Conservation (phyloP, 2,888 invertebrate genomes). For the Drosophila monieri region DNA sequence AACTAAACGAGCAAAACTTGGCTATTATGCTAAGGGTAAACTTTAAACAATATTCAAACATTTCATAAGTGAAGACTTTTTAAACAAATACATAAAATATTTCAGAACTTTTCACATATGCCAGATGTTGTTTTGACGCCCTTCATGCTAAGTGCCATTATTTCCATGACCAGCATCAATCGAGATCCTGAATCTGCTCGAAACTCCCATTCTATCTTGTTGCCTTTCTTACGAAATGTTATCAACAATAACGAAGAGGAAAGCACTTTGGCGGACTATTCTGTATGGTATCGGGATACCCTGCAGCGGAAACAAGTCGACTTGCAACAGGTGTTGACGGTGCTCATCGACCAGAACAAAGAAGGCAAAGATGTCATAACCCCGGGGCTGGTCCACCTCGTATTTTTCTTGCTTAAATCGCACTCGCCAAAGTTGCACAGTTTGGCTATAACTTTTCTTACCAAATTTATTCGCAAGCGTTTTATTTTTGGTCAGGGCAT, state of each 20-base stretch:
- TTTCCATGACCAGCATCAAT: slow-evolving; percentile 83
- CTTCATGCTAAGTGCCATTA: slow-evolving; percentile 87
- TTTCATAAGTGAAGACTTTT: background rate
- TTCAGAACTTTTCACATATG: slow-evolving; percentile 85
- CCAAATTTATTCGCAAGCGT: slow-evolving; percentile 86
- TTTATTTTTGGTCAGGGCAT: slow-evolving; percentile 85
- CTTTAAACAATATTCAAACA: background rate
- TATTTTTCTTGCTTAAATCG: slow-evolving; percentile 84
- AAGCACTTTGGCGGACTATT: slow-evolving; percentile 82
- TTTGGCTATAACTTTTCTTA: slow-evolving; percentile 86
- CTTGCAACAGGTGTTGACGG: slow-evolving; percentile 78
- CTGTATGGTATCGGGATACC: slow-evolving; percentile 86
- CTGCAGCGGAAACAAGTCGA: slow-evolving; percentile 77
- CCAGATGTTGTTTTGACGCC: slow-evolving; percentile 87
- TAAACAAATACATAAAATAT: slow-evolving; percentile 20
- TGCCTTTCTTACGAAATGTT: slow-evolving; percentile 81
- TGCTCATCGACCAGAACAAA: slow-evolving; percentile 83
- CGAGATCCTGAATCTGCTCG: slow-evolving; percentile 82
- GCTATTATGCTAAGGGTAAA: slow-evolving; percentile 76
- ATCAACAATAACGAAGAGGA: slow-evolving; percentile 84
- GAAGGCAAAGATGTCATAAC: slow-evolving; percentile 83
- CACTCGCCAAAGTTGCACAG: slow-evolving; percentile 80
- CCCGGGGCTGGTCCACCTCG: slow-evolving; percentile 85
- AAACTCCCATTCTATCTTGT: slow-evolving; percentile 74
- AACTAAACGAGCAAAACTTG: slow-evolving; percentile 81